Evolutionary conservation across 2,888 invertebrate genomes (phyloP), one percentile per base, ranked within the genome.

Genomic region (Epinotia ramella): DNA sequence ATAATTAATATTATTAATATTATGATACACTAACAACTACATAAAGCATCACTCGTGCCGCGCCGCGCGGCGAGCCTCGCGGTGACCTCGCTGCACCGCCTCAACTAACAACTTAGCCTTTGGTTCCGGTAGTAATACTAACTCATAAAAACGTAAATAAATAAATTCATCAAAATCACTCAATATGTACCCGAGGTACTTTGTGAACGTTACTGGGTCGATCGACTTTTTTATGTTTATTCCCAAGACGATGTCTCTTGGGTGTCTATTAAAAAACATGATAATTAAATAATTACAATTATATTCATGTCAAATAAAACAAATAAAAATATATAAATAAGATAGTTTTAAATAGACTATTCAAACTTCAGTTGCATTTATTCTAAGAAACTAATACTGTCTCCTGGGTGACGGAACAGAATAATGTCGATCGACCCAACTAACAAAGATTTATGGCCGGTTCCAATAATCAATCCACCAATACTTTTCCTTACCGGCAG

Each of bases 11-110:
- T 82, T 81, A 81, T 81, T 80, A 80, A 79, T 80, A 83, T 83
- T 88, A 88, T 86, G 80, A 86, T 89, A 89, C 86, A 88, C 89
- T 91, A 92, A 89, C 84, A 82, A 85, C 90, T 92, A 93, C 89
- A 89, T 91, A 91, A 93, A 93, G 93, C 93, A 90, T 91, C 88
- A 88, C 85, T 84, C 87, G 91, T 89, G 90, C 91, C 91, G 92
- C 89, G 83, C 84, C 82, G 84, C 83, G 81, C 83, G 49, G 28
- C 49, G 12, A 24, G 20, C 28, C 63, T 9, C 7, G 64, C 24
- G 66, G 20, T 3, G 16, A 11, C 49, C 53, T 28, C 64, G 73
- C 74, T 63, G 46, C 76, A 56, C 69, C 46, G 60, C 40, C 59
- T 68, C 77, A 73, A 64, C 67, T 76, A 60, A 72, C 60, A 73